Evolutionary conservation across 2,888 invertebrate genomes (phyloP), one percentile per base, ranked within the genome.

Genomic region (Diploptera punctata): DNA sequence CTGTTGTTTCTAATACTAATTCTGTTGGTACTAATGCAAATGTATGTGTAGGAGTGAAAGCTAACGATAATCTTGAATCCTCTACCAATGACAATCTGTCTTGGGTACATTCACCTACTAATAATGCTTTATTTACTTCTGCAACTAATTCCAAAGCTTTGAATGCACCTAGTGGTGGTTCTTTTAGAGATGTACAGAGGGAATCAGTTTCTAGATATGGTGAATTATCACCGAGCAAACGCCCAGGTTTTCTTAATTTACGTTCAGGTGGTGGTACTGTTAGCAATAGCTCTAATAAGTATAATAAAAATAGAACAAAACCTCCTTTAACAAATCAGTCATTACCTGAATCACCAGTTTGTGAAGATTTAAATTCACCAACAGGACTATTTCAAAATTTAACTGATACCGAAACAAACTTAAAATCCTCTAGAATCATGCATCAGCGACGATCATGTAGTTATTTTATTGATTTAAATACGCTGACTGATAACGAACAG

Each of bases 271-370:
- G 43, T 62, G 65, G 65, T 65, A 33, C 44, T 47, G 47, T 43
- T 65, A 16, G 26, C 29, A 29, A 44, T 65, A 16, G 67, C 18
- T 60, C 26, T 29, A 47, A 52, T 49, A 73, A 69, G 67, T 33
- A 68, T 31, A 16, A 33, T 1, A 54, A 61, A 26, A 60, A 31
- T 3, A 38, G 52, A 4, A 44, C 49, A 16, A 71, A 72, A 21
- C 43, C 60, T 21, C 52, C 73, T 24, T 18, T 74, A 19, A 69
- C 71, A 18, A 75, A 76, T 52, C 74, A 76, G n/a, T 93, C 93
- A 3, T 89, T 94, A 76, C 93, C 93, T 0, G 93, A 93, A 0
- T 93, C 93, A 0, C 94, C 94, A 0, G 93, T 93, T 0, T 92
- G 90, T 68, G 94, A 94, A 79, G 93, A 93, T 24, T 7, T 74